These are phyloP conservation scores for Diploscapter pachys DNA, from an alignment of 1,140 invertebrate genomes.

Conservation along the genomic window DNA sequence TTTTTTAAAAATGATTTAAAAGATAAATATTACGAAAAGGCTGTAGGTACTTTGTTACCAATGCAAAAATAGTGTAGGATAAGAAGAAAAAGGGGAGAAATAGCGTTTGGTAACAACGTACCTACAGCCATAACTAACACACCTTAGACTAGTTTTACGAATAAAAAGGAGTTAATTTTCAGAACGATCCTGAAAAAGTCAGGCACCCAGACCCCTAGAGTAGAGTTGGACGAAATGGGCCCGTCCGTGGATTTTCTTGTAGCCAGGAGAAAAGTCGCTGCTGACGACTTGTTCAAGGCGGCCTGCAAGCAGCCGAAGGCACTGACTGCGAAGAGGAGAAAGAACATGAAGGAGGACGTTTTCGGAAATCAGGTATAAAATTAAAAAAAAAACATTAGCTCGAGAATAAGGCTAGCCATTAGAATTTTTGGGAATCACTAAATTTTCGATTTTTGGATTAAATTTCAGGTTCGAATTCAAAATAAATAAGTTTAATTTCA, in stretches of 20 bases:
- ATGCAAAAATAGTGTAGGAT: too few relatives aligned
- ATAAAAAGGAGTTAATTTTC: conserved; percentile 19
- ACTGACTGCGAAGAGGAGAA: conserved; percentile 77
- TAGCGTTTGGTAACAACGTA: too few relatives aligned
- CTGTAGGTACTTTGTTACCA: too few relatives aligned
- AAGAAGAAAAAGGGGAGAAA: too few relatives aligned
- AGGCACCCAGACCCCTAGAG: conserved; percentile 73
- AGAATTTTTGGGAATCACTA: too few relatives aligned
- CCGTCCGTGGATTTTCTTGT: conserved; percentile 83
- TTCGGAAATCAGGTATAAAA: conserved; percentile 69
- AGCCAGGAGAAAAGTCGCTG: conserved; percentile 80
- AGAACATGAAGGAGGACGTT: conserved; percentile 81
- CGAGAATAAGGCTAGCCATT: too few relatives aligned
- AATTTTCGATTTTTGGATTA: too few relatives aligned
- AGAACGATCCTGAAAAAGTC: conserved; percentile 86
- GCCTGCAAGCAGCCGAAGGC: conserved; percentile 79
- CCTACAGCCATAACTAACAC: too few relatives aligned
- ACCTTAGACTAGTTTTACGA: conserved; percentile 14
- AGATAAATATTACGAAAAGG: too few relatives aligned
- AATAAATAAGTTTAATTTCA: conserved; percentile 59
- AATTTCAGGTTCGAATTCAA: too few relatives aligned
- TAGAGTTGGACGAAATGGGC: conserved; percentile 89
- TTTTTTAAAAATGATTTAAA: background rate
- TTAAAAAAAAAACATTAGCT: too few relatives aligned
- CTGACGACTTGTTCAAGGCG: conserved; percentile 82